Percentiles rank a stretch among this genome's conserved stretches.
phyloP scores from a whole-genome alignment of 2,888 invertebrate species.

The Hirtodrosophila histrioides region DNA sequence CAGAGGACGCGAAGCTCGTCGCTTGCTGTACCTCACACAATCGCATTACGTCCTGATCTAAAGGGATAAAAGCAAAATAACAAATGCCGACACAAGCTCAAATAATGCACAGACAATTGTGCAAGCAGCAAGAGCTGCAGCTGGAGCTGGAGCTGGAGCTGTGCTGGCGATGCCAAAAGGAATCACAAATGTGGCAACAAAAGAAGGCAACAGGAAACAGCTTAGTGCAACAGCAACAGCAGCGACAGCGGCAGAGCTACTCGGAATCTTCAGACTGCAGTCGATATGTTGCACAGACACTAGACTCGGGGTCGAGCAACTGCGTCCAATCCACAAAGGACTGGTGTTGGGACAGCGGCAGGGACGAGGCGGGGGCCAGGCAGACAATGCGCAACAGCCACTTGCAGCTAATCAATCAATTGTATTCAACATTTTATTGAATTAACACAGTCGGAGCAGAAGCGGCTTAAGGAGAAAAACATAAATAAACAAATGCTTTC shows the following conservation, averaged over 20 bases:
- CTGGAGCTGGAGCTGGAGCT: not conserved
- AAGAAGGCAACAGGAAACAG: slow-evolving; percentile 41
- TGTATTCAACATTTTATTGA: slow-evolving; percentile 59
- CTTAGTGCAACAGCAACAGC: slow-evolving; percentile 38
- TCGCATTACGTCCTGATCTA: slow-evolving; percentile 68
- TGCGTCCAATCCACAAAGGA: too few species aligned
- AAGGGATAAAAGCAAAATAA: slow-evolving; percentile 70
- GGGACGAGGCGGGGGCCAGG: not conserved
- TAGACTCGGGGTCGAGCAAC: not conserved
- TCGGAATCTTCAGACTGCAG: not conserved
- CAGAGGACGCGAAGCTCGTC: slow-evolving; percentile 28
- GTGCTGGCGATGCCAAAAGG: slow-evolving; percentile 44
- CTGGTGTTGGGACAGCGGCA: not conserved
- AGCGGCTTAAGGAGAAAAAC: slow-evolving; percentile 8
- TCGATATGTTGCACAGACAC: slow-evolving; percentile 14
- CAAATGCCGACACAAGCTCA: slow-evolving; percentile 71
- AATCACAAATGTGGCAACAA: slow-evolving; percentile 70
- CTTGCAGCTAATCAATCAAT: slow-evolving; percentile 69
- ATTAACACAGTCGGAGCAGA: slow-evolving; percentile 41
- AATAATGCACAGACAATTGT: slow-evolving; percentile 79
- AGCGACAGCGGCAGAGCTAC: slow-evolving; percentile 12
- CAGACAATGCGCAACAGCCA: slow-evolving; percentile 13
- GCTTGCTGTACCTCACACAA: slow-evolving; percentile 51
- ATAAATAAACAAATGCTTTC: not conserved
- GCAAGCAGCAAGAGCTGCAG: slow-evolving; percentile 40